Evolutionary conservation across 2,797 vertebrate species (phyloP).

Genomic region (Spheniscus humboldti): DNA sequence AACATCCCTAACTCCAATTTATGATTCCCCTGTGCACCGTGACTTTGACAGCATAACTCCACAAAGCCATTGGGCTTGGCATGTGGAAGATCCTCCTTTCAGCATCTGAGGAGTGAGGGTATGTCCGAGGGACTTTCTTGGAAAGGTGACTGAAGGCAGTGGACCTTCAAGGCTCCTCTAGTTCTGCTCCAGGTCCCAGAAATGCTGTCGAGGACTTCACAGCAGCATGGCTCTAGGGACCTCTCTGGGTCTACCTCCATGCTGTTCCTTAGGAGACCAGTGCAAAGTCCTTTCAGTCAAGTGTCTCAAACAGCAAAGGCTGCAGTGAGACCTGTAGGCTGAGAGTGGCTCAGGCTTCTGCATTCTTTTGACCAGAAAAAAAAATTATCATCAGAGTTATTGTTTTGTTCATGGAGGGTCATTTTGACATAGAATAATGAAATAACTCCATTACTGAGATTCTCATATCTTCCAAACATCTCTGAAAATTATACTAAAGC

Average conservation of each 20-base stretch:
- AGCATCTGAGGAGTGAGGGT: background rate
- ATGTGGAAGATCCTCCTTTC: background rate
- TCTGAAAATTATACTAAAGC: background rate
- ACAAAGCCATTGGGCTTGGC: background rate
- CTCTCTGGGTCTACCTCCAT: background rate
- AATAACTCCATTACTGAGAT: background rate
- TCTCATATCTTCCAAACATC: background rate
- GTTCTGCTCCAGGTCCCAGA: background rate
- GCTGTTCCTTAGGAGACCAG: accelerated
- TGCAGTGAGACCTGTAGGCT: background rate
- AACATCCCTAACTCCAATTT: background rate
- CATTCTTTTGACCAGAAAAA: background rate
- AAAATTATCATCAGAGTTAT: background rate
- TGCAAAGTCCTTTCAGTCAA: background rate
- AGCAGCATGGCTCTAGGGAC: background rate
- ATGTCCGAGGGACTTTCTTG: background rate
- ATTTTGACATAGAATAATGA: background rate
- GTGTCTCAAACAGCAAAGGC: background rate
- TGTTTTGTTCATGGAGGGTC: background rate
- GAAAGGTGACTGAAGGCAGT: background rate
- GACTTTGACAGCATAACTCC: background rate
- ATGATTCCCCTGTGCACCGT: background rate
- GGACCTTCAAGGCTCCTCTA: background rate
- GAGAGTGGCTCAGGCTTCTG: background rate
- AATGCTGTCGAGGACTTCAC: background rate